A percentile compares a stretch with the other conserved stretches of the same genome.
Evolutionary conservation across 1,140 invertebrate genomes (phyloP).

Genomic region (Trichonephila clavipes): DNA sequence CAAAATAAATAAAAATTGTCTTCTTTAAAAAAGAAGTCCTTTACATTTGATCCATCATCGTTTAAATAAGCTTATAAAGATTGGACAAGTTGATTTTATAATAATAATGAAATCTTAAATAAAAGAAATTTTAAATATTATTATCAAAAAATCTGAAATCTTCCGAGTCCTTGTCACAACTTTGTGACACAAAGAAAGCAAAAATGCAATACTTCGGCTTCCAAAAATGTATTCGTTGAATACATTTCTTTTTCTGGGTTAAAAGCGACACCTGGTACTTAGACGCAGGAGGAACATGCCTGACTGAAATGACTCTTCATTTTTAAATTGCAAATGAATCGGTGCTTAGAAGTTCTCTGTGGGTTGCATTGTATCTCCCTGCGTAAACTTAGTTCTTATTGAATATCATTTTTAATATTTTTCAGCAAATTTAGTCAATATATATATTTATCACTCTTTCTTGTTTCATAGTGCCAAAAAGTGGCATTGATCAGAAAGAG

Average conservation of each 20-base stretch:
- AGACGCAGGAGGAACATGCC: not conserved
- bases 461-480: conserved; percentile 28
- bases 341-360: conserved; percentile 25
- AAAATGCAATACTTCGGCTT: not conserved
- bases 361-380: not conserved
- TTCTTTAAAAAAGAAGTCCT: too few relatives aligned
- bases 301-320: conserved; percentile 34
- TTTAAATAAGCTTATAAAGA: not conserved
- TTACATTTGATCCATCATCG: too few relatives aligned
- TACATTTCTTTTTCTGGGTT: not conserved
- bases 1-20: too few relatives aligned
- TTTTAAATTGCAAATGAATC: conserved; percentile 72
- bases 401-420: conserved; percentile 56
- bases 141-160: not conserved
- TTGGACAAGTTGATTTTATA: not conserved
- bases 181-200: not conserved
- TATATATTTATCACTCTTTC: conserved; percentile 57
- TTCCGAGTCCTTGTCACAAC: not conserved
- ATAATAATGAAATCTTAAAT: not conserved
- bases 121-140: not conserved
- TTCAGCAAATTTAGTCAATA: conserved; percentile 52
- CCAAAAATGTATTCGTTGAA: conserved; percentile 26
- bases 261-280: conserved; percentile 57
- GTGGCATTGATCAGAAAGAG: conserved; percentile 19
- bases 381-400: conserved; percentile 13